These are phyloP conservation scores for Agapornis roseicollis DNA, from an alignment of 2,113 vertebrate genomes.

Conservation along the genomic window DNA sequence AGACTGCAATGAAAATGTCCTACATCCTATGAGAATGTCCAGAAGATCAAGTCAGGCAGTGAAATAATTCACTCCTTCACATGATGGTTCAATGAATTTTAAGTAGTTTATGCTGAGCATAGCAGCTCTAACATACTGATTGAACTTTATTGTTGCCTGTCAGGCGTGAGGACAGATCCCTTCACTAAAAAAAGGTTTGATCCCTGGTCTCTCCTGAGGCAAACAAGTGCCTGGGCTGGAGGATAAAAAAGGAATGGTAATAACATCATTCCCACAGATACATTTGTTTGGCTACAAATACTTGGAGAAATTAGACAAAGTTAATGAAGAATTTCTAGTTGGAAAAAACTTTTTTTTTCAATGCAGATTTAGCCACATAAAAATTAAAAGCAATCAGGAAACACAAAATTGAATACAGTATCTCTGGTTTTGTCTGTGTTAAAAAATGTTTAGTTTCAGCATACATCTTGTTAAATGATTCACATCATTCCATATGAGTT, in stretches of 20 bases:
- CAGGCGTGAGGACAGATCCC: conserved; percentile 18
- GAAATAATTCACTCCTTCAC: conserved; percentile 18
- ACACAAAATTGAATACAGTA: neutral
- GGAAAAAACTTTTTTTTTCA: neutral
- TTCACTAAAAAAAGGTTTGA: conserved; percentile 6
- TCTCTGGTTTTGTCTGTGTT: neutral
- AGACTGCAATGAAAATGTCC: neutral
- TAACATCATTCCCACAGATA: neutral
- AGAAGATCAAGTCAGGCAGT: neutral
- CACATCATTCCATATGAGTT: neutral
- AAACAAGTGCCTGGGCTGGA: neutral
- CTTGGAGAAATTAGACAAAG: neutral
- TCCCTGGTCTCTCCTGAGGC: neutral
- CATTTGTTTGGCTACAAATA: neutral
- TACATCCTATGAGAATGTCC: neutral
- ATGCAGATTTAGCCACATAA: neutral
- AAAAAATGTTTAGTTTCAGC: neutral
- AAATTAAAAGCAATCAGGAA: neutral
- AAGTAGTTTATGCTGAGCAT: neutral
- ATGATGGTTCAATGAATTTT: conserved; percentile 42
- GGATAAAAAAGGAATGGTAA: neutral
- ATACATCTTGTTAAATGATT: neutral
- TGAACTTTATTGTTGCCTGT: neutral
- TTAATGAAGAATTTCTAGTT: neutral
- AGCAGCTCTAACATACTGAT: neutral